Evolutionary conservation across 23 tunicate species (phyloP).

Genomic region (Clavelina lepadiformis): DNA sequence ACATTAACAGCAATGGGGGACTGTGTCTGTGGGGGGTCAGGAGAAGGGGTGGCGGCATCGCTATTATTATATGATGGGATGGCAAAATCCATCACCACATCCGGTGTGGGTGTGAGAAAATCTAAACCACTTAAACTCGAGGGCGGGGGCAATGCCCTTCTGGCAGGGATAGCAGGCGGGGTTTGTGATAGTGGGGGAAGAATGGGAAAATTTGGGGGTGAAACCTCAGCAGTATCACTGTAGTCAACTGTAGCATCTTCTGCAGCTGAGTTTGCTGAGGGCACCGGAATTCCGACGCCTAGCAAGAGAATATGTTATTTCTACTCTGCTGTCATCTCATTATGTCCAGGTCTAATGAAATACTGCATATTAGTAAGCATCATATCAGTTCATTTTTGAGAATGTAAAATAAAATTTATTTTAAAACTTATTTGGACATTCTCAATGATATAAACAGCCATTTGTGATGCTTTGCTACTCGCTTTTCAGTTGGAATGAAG

Average conservation of each 20-base stretch:
- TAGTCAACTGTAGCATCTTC: not conserved
- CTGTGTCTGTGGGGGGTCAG: not conserved
- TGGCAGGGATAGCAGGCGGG: conserved; percentile 58
- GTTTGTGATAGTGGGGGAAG: conserved; percentile 34
- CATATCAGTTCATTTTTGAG: too few relatives aligned
- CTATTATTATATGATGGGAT: not conserved
- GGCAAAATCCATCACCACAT: too few relatives aligned
- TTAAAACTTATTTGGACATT: too few relatives aligned
- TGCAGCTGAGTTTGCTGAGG: not conserved
- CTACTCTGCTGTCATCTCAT: too few relatives aligned
- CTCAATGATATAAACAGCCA: too few relatives aligned
- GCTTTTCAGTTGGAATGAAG: too few relatives aligned
- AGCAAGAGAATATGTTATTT: not conserved
- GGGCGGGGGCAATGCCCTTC: conserved; percentile 32
- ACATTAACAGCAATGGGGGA: too few relatives aligned
- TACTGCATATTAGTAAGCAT: too few relatives aligned
- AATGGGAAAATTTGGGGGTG: conserved; percentile 9
- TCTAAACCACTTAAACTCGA: not conserved
- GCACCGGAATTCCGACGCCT: conserved; percentile 23
- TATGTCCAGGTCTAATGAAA: too few relatives aligned
- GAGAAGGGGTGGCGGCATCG: not conserved
- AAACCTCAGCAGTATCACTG: not conserved
- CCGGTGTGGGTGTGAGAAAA: conserved; percentile 18
- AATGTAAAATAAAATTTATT: too few relatives aligned
- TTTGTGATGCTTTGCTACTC: too few relatives aligned